A percentile compares a stretch with the other conserved stretches of the same genome.
Conservation (phyloP, 2,888 invertebrate genomes). For the Dryocosmus kuriphilus region DNA sequence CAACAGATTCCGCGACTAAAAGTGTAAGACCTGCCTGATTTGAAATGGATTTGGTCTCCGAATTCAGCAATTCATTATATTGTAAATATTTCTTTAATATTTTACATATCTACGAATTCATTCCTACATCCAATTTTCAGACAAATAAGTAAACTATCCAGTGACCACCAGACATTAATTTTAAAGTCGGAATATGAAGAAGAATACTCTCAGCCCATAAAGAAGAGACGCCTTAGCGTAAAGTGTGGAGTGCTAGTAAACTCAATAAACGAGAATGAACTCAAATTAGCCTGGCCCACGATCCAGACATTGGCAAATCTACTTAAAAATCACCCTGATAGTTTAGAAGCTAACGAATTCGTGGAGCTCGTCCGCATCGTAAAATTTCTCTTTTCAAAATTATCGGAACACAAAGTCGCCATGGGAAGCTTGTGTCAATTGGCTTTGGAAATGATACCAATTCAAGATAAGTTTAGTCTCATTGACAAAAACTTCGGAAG, state of each 20-base stretch:
- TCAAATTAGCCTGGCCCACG: constrained; percentile 76
- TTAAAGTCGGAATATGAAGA: background rate
- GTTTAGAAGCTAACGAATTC: constrained; percentile 73
- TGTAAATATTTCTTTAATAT: too few relatives aligned
- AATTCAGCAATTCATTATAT: too few relatives aligned
- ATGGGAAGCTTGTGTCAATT: constrained; percentile 74
- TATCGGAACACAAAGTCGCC: constrained; percentile 70
- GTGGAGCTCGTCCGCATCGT: constrained; percentile 74
- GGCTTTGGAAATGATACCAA: constrained; percentile 68
- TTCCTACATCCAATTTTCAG: constrained; percentile 68
- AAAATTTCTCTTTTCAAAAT: constrained; percentile 66
- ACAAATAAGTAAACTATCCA: constrained; percentile 65
- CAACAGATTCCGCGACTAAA: too few relatives aligned
- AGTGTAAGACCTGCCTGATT: too few relatives aligned
- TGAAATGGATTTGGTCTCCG: too few relatives aligned
- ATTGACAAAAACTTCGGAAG: constrained; percentile 54
- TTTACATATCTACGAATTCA: background rate
- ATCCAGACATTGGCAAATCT: constrained; percentile 74
- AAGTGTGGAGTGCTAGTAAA: constrained; percentile 63
- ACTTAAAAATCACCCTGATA: constrained; percentile 75
- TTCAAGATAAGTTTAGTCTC: constrained; percentile 59
- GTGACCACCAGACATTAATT: constrained; percentile 3
- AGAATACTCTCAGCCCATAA: constrained; percentile 58
- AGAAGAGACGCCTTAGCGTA: constrained; percentile 67
- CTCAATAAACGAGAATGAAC: constrained; percentile 68